Evolutionary conservation across 2,797 vertebrate genomes (phyloP).

Genomic region (Sebastes melanostomus): DNA sequence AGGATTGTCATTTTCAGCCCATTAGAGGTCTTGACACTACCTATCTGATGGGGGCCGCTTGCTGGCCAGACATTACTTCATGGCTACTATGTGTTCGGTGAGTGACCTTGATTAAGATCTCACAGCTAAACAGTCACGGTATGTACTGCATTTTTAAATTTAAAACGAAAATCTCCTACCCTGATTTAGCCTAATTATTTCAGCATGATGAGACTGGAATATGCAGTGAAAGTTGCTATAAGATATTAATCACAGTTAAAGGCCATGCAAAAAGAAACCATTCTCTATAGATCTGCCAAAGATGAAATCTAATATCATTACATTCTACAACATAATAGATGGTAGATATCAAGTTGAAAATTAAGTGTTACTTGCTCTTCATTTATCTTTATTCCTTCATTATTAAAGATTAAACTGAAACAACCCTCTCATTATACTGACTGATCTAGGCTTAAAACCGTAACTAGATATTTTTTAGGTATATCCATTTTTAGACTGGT

Average conservation of each 20-base stretch:
- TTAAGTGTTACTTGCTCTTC: neutral
- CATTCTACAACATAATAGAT: neutral
- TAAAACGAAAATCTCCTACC: neutral
- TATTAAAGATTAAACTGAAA: neutral
- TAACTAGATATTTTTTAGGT: neutral
- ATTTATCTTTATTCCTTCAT: neutral
- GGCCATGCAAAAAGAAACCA: neutral
- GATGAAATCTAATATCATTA: neutral
- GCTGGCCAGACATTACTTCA: slow-evolving; percentile 30
- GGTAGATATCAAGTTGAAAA: neutral
- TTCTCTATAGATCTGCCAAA: neutral
- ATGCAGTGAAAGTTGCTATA: neutral
- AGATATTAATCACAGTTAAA: neutral
- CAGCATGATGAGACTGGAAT: neutral
- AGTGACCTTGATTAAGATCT: slow-evolving; percentile 30
- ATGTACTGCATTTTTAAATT: neutral
- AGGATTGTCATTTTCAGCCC: slow-evolving; percentile 52
- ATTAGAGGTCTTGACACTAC: slow-evolving; percentile 52
- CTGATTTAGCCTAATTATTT: neutral
- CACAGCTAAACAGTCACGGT: neutral
- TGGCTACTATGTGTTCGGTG: neutral
- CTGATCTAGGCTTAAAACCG: neutral
- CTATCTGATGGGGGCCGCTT: slow-evolving; percentile 33
- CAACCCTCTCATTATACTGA: neutral
- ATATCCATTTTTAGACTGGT: neutral